Evolutionary conservation across 2,113 vertebrate species (phyloP), one percentile per base, ranked within the genome.

Genomic region (Strigops habroptila): DNA sequence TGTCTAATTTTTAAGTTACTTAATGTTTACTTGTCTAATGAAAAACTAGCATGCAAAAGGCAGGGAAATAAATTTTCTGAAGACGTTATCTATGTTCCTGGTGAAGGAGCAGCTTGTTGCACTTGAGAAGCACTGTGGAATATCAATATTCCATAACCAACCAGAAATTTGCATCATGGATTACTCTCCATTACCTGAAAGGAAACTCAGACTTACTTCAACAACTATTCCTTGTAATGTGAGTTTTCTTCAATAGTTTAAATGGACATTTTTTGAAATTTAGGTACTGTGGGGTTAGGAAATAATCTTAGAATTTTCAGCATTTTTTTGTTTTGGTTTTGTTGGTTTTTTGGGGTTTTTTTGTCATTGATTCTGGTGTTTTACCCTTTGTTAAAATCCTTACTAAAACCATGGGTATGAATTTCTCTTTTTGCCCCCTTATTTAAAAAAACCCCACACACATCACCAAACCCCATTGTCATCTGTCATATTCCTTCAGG

Each of bases 241-340:
- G 44, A 64, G 7, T 46, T 55, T 87, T 82, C 33, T 69, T 88
- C 39, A 48, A 10, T 76, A 76, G 8, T 21, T 17, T 85, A 71
- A 88, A 49, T 35, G 0, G 0, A 18, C 1, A 2, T 21, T 37
- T 74, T 77, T 74, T 0, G 12, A 51, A 79, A 55, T 59, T 7
- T 28, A 33, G 41, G 24, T 59, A 73, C 22, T 71, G 43, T 14
- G 6, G 5, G 9, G 8, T 43, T 76, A 44, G 63, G 35, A 76
- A 78, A 28, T 28, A 0, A 12, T 41, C 7, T 46, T 52, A 53
- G 37, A 49, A 71, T 85, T 76, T 91, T 81, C 49, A 67, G 49
- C 7, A 3, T 4, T 3, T 49, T 68, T 75, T 65, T 33, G n/a
- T 33, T 55, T 55, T 52, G 11, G 11, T 39, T 39, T 39, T n/a